Percentiles rank a stretch among this genome's conserved stretches.
Conservation (phyloP, 2,113 vertebrate species). For the Colossoma macropomum region DNA sequence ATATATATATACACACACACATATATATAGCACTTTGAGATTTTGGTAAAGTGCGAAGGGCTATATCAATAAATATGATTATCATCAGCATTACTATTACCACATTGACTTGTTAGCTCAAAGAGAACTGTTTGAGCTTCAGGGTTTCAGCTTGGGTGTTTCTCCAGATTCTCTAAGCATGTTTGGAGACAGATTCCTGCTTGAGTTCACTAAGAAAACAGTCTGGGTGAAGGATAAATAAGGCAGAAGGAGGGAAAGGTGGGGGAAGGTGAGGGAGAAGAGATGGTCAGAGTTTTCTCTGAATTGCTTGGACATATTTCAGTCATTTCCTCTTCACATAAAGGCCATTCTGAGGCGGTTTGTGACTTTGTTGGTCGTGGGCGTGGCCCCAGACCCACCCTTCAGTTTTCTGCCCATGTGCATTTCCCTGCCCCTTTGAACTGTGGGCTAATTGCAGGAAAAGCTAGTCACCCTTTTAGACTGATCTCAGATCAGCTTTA, state of each 20-base stretch:
- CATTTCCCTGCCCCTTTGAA: slow-evolving; percentile 10
- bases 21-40: no score
- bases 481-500: slow-evolving; percentile 39
- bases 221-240: slow-evolving; percentile 35
- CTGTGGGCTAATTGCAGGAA: slow-evolving; percentile 40
- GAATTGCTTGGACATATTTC: neutral
- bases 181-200: slow-evolving; percentile 22
- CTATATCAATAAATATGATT: no score
- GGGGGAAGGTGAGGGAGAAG: slow-evolving; percentile 3
- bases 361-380: slow-evolving; percentile 14
- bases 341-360: neutral
- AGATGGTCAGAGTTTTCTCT: neutral
- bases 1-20: no score
- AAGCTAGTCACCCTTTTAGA: slow-evolving; percentile 7
- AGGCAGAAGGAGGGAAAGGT: slow-evolving; percentile 27
- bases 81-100: neutral
- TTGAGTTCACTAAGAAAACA: slow-evolving; percentile 32
- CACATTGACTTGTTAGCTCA: neutral
- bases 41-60: no score
- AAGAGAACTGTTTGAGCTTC: neutral
- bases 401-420: slow-evolving; percentile 27
- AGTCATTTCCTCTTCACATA: slow-evolving; percentile 16
- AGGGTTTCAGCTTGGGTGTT: neutral
- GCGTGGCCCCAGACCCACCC: slow-evolving; percentile 37
- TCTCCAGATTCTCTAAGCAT: slow-evolving; percentile 3